Base-by-base conservation (phyloP, 2,888 invertebrate genomes). In the Monopis laevigella region DNA sequence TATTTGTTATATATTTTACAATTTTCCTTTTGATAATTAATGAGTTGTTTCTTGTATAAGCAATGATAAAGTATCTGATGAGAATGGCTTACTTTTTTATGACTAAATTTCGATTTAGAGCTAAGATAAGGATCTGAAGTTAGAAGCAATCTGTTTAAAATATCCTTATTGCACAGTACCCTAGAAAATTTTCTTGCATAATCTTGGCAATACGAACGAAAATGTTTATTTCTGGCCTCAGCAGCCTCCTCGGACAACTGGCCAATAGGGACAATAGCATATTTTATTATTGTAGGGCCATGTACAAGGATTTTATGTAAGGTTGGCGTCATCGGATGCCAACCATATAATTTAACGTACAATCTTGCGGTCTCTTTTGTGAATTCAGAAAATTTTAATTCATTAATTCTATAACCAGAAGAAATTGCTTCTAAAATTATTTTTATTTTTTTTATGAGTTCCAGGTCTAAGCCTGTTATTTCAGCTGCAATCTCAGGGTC, bases 241-340 rank as follows among this genome's bases (percentile, higher is more conserved):
- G 41, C 24, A 6, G 45, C 43, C 46, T 55, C 55, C 44, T 54
- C 53, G 3, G 48, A 50, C 12, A 49, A 44, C 29, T 49, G 49
- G 3, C 55, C 54, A 11, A 55, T 53, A 5, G 54, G 53, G 6
- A 56, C 27, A 19, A 53, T 21, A 11, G 50, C 46, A 35, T 50
- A 12, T 30, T 49, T 28, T 10, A 56, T 51, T 6, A n/a, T n/a
- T n/a, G n/a, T n/a, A n/a, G n/a, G n/a, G n/a, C n/a, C n/a, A n/a
- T n/a, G n/a, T n/a, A n/a, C n/a, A n/a, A n/a, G n/a, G n/a, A n/a
- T n/a, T n/a, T n/a, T n/a, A n/a, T n/a, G n/a, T n/a, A n/a, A n/a
- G n/a, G n/a, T n/a, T n/a, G n/a, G n/a, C n/a, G n/a, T n/a, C n/a
- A n/a, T n/a, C n/a, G n/a, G n/a, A n/a, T n/a, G n/a, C 53, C 54